Evolutionary conservation across 2,888 invertebrate genomes (phyloP).

Genomic region (Pheosia gnoma): DNA sequence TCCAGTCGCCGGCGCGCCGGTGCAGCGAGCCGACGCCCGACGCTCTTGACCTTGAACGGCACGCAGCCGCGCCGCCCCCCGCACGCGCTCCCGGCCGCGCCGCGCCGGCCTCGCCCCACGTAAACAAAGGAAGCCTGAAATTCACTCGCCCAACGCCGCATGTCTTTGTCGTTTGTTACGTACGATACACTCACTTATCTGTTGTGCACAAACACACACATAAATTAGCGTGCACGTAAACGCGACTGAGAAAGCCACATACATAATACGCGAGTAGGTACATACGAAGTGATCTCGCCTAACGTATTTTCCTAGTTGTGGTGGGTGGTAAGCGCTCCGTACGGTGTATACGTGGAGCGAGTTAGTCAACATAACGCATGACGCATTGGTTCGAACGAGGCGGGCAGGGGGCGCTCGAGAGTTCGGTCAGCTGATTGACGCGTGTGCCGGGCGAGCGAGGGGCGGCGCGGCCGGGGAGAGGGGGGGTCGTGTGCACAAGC

Average conservation of each 20-base stretch:
- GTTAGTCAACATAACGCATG: constrained; percentile 60
- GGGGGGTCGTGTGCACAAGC: constrained; percentile 55
- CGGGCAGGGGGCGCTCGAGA: constrained; percentile 52
- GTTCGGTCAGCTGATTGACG: constrained; percentile 77
- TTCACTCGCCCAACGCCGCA: constrained; percentile 49
- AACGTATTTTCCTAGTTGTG: constrained; percentile 48
- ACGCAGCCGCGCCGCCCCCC: constrained; percentile 60
- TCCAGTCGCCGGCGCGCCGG: constrained; percentile 54
- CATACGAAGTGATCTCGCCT: constrained; percentile 32
- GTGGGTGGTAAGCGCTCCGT: constrained; percentile 54
- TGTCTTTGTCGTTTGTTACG: constrained; percentile 27
- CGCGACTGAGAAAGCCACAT: constrained; percentile 27
- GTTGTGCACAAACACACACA: constrained; percentile 20
- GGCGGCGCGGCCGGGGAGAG: constrained; percentile 22
- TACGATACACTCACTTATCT: constrained; percentile 27
- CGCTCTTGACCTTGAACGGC: constrained; percentile 79
- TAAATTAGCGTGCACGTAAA: constrained; percentile 29
- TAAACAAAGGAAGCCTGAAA: constrained; percentile 81
- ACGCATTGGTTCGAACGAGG: constrained; percentile 55
- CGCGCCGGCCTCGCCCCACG: constrained; percentile 70
- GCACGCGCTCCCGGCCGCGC: constrained; percentile 40
- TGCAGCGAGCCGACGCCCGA: constrained; percentile 67
- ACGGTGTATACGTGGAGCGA: constrained; percentile 51
- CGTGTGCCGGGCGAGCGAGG: constrained; percentile 44
- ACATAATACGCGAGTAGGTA: constrained; percentile 11